These are phyloP conservation scores for Gambusia yucatana DNA, from an alignment of 2,797 vertebrate genomes.

Conservation along the genomic window DNA sequence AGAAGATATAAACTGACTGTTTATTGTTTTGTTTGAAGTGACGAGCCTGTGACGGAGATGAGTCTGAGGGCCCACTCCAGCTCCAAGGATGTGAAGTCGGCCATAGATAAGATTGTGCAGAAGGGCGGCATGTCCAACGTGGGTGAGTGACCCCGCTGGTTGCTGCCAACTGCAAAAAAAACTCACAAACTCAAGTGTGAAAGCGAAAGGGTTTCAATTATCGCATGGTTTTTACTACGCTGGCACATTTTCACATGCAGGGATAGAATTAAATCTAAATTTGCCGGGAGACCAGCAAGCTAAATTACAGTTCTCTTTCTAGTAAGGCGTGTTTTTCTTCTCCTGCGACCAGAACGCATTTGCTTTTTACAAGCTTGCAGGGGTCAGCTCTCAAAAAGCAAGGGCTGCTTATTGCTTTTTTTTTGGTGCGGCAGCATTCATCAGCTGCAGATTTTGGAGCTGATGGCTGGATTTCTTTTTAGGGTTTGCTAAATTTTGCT, in stretches of 20 bases:
- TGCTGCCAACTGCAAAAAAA: constrained; percentile 29
- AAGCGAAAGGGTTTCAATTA: constrained; percentile 68
- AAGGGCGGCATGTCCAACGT: constrained; percentile 94
- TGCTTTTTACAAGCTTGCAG: constrained; percentile 60
- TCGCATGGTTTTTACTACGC: constrained; percentile 63
- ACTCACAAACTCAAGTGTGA: constrained; percentile 58
- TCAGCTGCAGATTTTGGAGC: constrained; percentile 35
- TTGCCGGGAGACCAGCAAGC: constrained; percentile 62
- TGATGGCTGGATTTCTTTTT: constrained; percentile 43
- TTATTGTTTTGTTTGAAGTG: constrained; percentile 73
- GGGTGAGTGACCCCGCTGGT: constrained; percentile 83
- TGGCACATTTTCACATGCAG: constrained; percentile 71
- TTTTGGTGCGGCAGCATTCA: constrained; percentile 47
- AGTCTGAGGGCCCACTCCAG: constrained; percentile 86
- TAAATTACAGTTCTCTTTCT: constrained; percentile 78
- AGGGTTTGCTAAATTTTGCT: constrained; percentile 64
- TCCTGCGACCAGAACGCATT: constrained; percentile 51
- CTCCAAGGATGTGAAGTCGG: constrained; percentile 87
- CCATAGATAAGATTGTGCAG: constrained; percentile 91
- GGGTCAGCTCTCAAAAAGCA: constrained; percentile 49
- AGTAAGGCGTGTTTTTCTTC: constrained; percentile 61
- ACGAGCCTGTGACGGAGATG: constrained; percentile 92
- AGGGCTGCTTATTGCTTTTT: constrained; percentile 48
- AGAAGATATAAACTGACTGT: background rate
- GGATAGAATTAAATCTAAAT: constrained; percentile 82